A percentile compares a stretch with the other conserved stretches of the same genome.
phyloP scores from a whole-genome alignment of 2,888 invertebrate species.

The Eulithis testata region DNA sequence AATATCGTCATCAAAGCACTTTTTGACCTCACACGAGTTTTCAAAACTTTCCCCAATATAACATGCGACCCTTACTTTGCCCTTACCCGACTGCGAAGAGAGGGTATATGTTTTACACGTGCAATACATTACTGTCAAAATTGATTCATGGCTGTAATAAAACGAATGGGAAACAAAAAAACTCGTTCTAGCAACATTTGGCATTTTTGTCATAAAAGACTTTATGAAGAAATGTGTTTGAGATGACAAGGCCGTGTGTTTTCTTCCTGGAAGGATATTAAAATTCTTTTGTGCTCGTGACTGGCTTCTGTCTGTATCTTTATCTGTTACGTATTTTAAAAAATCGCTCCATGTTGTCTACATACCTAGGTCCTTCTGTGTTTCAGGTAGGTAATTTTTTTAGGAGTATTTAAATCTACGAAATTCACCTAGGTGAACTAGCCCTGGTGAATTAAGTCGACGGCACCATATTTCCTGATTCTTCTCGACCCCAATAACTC shows the following conservation, averaged over 20 bases:
- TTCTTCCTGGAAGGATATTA: not conserved
- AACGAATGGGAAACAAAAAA: slow-evolving; percentile 33
- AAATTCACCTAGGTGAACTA: too few relatives aligned
- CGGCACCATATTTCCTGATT: not conserved
- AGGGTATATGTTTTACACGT: slow-evolving; percentile 25
- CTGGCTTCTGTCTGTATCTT: not conserved
- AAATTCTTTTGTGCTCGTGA: too few relatives aligned
- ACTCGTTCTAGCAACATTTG: slow-evolving; percentile 16
- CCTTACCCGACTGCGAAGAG: slow-evolving; percentile 14
- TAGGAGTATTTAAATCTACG: too few relatives aligned
- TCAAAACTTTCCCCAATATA: not conserved
- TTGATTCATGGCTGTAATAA: slow-evolving; percentile 41
- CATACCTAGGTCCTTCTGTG: too few relatives aligned
- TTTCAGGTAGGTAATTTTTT: too few relatives aligned
- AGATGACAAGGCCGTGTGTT: not conserved
- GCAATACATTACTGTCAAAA: slow-evolving; percentile 29
- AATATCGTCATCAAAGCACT: too few relatives aligned
- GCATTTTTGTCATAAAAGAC: slow-evolving; percentile 6
- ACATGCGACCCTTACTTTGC: slow-evolving; percentile 20
- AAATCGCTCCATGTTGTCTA: too few relatives aligned
- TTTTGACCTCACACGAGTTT: not conserved
- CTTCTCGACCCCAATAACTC: slow-evolving; percentile 10
- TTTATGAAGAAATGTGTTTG: slow-evolving; percentile 11
- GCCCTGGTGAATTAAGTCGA: too few relatives aligned
- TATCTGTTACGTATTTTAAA: not conserved